These are phyloP conservation scores for Ispidina lecontei DNA, from an alignment of 2,797 vertebrate genomes.

Conservation along the genomic window DNA sequence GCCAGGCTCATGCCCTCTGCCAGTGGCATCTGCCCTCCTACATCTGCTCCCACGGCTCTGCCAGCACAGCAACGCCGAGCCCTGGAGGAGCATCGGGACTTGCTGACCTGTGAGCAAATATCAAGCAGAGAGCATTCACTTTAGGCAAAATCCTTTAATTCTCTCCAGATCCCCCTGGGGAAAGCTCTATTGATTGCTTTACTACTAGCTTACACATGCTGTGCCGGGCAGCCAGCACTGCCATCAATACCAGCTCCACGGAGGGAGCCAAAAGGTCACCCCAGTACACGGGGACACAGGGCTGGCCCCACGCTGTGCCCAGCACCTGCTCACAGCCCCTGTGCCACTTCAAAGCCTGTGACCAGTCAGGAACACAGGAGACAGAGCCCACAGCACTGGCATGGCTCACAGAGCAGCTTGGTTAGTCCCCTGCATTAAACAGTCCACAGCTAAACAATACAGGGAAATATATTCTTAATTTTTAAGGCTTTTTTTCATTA, in stretches of 20 bases:
- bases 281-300: fast-evolving
- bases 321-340: not conserved
- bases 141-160: slow-evolving; percentile 38
- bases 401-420: fast-evolving
- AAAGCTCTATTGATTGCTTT: not conserved
- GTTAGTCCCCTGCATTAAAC: fast-evolving
- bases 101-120: slow-evolving; percentile 39
- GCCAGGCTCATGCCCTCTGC: fast-evolving
- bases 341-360: not conserved
- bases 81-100: not conserved
- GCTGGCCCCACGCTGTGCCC: not conserved
- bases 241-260: not conserved
- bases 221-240: not conserved
- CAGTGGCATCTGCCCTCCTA: fast-evolving
- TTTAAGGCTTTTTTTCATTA: too few relatives aligned
- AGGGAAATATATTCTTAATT: not conserved
- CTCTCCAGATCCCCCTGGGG: not conserved
- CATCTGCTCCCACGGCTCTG: fast-evolving
- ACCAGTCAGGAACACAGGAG: not conserved
- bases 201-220: not conserved
- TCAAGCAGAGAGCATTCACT: not conserved
- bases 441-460: not conserved
- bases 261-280: slow-evolving; percentile 23
- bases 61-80: fast-evolving
- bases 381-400: not conserved